Percentiles rank a stretch among this genome's conserved stretches.
phyloP scores from a whole-genome alignment of 2,797 vertebrate genomes.

The Chanos chanos region DNA sequence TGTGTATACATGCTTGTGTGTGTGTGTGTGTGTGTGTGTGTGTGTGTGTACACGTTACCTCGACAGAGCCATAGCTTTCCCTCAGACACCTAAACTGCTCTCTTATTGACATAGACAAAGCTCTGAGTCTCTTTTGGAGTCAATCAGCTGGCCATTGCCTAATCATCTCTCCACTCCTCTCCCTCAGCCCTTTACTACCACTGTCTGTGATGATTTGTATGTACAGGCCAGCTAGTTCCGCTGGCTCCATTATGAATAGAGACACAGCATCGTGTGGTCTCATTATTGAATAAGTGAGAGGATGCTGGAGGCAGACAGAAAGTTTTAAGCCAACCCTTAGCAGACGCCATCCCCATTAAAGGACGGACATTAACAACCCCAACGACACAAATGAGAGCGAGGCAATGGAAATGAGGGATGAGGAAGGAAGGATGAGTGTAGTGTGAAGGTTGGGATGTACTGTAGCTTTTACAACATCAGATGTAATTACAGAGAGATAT shows the following conservation, averaged over 20 bases:
- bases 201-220: constrained; percentile 59
- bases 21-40: too few relatives aligned
- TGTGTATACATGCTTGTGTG: too few relatives aligned
- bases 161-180: constrained; percentile 71
- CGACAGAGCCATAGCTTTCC: constrained; percentile 38
- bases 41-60: constrained; percentile 19
- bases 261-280: constrained; percentile 73
- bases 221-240: constrained; percentile 62
- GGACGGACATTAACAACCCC: constrained; percentile 69
- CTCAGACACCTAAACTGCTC: constrained; percentile 44
- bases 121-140: constrained; percentile 57
- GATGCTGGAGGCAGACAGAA: constrained; percentile 77
- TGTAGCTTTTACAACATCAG: constrained; percentile 8
- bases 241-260: constrained; percentile 77
- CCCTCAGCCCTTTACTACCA: constrained; percentile 53
- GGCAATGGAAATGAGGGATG: not conserved
- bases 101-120: constrained; percentile 55
- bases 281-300: constrained; percentile 79
- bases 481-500: constrained; percentile 65
- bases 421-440: constrained; percentile 27
- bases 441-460: constrained; percentile 15
- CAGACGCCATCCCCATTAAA: constrained; percentile 82
- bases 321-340: constrained; percentile 68
- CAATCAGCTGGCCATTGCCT: constrained; percentile 59
- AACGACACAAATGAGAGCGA: constrained; percentile 53